Percentiles rank a stretch among this genome's conserved stretches.
Evolutionary conservation across 2,888 invertebrate species (phyloP).

Genomic region (Uropetala carovei): DNA sequence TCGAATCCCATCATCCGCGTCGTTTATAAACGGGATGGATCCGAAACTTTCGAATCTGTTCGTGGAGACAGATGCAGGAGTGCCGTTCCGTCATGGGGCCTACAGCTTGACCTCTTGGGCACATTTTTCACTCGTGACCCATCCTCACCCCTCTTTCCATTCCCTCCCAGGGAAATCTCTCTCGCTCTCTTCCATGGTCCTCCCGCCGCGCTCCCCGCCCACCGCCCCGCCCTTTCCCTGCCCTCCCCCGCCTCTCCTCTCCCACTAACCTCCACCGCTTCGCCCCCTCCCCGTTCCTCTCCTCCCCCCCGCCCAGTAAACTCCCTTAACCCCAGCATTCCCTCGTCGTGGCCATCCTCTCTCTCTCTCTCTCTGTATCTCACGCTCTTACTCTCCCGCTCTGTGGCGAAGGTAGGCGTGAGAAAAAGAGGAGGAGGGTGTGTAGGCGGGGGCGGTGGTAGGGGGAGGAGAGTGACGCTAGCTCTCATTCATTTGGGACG

Average conservation of each 20-base stretch:
- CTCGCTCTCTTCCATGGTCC: background rate
- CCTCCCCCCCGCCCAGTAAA: background rate
- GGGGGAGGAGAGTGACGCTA: background rate
- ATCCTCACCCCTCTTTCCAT: conserved; percentile 16
- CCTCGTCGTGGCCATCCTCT: background rate
- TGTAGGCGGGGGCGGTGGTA: too few species aligned
- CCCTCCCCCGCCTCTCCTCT: background rate
- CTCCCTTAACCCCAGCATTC: background rate
- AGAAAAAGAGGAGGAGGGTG: background rate
- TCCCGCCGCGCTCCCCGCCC: background rate
- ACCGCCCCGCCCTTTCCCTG: background rate
- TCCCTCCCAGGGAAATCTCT: background rate
- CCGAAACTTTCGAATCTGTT: background rate
- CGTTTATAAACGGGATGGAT: background rate
- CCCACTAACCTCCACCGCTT: background rate
- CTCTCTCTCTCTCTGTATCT: conserved; percentile 33
- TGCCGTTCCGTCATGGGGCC: conserved; percentile 11
- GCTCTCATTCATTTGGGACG: background rate
- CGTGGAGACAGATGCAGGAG: background rate
- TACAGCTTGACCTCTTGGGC: background rate
- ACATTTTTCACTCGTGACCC: conserved; percentile 35
- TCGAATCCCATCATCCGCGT: background rate
- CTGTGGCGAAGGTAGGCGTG: background rate
- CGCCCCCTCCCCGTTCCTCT: background rate
- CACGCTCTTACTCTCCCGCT: background rate